Conservation (phyloP, 2,113 vertebrate species). For the Otocyon megalotis region DNA sequence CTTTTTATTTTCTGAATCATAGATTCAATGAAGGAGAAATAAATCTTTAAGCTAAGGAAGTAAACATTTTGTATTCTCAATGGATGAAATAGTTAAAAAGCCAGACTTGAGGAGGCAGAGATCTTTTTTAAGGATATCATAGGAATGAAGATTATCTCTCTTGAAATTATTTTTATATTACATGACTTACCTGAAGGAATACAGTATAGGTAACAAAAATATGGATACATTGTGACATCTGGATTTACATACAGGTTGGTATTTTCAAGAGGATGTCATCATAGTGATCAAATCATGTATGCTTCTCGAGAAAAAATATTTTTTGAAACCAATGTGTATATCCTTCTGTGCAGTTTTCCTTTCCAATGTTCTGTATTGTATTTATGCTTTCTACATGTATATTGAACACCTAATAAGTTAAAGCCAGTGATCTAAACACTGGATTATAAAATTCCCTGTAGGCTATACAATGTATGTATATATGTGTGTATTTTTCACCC, state of each 20-base stretch:
- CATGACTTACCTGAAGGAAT: neutral
- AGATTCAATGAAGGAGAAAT: neutral
- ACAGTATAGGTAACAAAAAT: neutral
- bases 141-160: neutral
- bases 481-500: neutral
- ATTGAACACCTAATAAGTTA: neutral
- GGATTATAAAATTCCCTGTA: neutral
- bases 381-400: neutral
- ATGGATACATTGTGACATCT: neutral
- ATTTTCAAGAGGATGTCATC: neutral
- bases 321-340: neutral
- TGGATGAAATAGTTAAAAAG: neutral
- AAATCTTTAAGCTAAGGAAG: neutral
- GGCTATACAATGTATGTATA: neutral
- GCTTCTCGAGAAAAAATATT: neutral
- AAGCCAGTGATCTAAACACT: neutral
- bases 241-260: neutral
- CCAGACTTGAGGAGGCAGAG: neutral
- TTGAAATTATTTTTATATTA: neutral
- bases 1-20: neutral
- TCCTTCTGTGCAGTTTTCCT: neutral
- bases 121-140: conserved; percentile 9
- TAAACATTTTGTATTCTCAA: neutral
- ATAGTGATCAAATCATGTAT: neutral
- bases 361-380: neutral